phyloP scores from a whole-genome alignment of 2,113 vertebrate species.

The Protobothrops flavoviridis region DNA sequence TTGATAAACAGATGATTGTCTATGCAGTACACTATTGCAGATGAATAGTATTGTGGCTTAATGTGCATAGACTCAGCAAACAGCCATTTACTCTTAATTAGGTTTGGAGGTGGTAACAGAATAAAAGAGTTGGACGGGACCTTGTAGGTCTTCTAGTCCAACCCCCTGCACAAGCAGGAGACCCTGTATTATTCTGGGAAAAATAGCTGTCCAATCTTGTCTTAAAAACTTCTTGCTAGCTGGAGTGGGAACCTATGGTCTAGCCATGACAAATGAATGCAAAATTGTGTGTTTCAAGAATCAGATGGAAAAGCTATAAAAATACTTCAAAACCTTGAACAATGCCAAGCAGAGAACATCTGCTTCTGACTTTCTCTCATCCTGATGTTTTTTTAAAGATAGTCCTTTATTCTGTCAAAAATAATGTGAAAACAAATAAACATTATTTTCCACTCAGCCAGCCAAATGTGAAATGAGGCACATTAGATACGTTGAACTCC shows the following conservation, averaged over 20 bases:
- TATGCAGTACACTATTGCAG: background rate
- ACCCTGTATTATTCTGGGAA: background rate
- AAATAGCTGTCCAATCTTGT: background rate
- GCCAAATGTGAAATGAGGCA: background rate
- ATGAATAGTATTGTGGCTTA: background rate
- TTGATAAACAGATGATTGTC: background rate
- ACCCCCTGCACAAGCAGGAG: background rate
- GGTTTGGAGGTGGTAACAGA: background rate
- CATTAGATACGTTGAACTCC: background rate
- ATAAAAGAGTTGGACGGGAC: background rate
- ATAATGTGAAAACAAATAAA: background rate
- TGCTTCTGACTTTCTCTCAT: background rate
- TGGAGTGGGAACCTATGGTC: background rate
- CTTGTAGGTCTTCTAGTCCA: background rate
- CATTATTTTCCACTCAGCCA: background rate
- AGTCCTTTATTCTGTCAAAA: no score
- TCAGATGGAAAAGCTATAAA: background rate
- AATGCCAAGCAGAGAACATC: background rate
- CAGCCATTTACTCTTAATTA: background rate
- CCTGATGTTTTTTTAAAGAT: background rate
- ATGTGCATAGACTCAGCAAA: background rate
- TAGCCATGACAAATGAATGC: slow-evolving; percentile 7
- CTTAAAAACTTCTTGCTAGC: background rate
- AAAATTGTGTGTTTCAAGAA: background rate
- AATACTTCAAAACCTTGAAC: background rate